A percentile compares a stretch with the other conserved stretches of the same genome.
These are phyloP conservation scores for Cephus spinipes DNA, from an alignment of 2,888 invertebrate genomes.

Conservation along the genomic window DNA sequence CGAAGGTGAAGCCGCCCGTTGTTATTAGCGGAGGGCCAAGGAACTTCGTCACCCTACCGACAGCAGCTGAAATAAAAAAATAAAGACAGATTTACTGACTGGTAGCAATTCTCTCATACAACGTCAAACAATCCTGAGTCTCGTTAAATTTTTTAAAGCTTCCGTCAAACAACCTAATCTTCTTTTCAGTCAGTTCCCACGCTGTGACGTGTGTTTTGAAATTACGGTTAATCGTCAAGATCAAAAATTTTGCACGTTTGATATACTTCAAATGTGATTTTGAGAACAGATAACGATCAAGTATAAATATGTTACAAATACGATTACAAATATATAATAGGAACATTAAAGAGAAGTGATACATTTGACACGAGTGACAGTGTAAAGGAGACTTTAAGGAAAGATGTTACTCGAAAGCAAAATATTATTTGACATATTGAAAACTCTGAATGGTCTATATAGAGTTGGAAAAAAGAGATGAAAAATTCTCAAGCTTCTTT, in stretches of 20 bases:
- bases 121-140: neutral
- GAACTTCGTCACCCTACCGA: conserved; percentile 83
- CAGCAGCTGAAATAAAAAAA: conserved; percentile 74
- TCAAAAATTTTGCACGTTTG: neutral
- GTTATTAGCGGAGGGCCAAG: conserved; percentile 82
- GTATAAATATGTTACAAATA: neutral
- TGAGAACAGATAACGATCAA: neutral
- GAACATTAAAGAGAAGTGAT: neutral
- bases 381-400: neutral
- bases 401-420: neutral
- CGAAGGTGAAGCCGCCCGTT: conserved; percentile 83
- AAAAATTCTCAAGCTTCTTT: neutral
- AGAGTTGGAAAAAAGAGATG: neutral
- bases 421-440: neutral
- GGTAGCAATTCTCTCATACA: neutral
- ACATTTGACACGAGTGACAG: neutral
- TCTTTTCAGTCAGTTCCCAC: neutral
- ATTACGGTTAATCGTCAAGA: neutral
- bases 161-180: neutral
- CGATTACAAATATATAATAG: neutral
- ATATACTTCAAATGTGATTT: neutral
- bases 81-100: neutral
- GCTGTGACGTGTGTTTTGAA: no score
- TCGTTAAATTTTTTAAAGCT: neutral
- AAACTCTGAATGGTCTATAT: neutral